Base-by-base conservation (phyloP, 2,797 vertebrate genomes). In the Platalea minor region DNA sequence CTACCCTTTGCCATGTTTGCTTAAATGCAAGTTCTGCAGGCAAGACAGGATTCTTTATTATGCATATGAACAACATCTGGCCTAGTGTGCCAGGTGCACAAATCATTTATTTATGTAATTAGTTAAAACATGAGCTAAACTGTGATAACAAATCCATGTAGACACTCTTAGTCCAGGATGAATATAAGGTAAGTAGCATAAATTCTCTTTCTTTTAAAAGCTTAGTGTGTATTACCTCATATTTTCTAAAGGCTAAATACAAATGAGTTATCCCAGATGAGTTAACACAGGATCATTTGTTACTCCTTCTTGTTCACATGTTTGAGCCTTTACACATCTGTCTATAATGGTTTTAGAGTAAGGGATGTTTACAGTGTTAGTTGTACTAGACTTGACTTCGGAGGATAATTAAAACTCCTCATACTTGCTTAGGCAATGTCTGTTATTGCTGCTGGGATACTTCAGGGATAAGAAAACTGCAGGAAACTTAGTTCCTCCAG, bases 101-200 rank as follows among this genome's bases (percentile, higher is more conserved):
- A 95, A 93, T 95, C 26, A 93, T 94, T 95, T 96, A 93, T 96
- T 95, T 94, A 94, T 95, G 95, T 69, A 95, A 93, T 95, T 93
- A 95, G 65, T 74, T 78, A 91, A 95, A 95, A 94, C 0, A 4
- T 86, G 85, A 91, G n/a, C 79, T 90, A 95, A 96, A 84, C 69
- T 75, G 50, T 68, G 91, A 88, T 95, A 95, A 91, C 85, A 95
- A 95, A 96, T 95, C 88, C 88, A 75, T 48, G 48, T 65, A 93
- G 88, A 72, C 48, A 14, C 7, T 67, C 31, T 82, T 77, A 80
- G 79, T 86, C 79, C 43, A 73, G 59, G 67, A 65, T 92, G 67
- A 89, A 67, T 95, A 68, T 56, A 85, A 53, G 64, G 60, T 68
- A 89, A 81, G 35, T 51, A 77, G 35, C 61, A 41, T 53, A 84